Base-by-base conservation (phyloP, 1,140 invertebrate genomes). In the Trinorchestia longiramus region DNA sequence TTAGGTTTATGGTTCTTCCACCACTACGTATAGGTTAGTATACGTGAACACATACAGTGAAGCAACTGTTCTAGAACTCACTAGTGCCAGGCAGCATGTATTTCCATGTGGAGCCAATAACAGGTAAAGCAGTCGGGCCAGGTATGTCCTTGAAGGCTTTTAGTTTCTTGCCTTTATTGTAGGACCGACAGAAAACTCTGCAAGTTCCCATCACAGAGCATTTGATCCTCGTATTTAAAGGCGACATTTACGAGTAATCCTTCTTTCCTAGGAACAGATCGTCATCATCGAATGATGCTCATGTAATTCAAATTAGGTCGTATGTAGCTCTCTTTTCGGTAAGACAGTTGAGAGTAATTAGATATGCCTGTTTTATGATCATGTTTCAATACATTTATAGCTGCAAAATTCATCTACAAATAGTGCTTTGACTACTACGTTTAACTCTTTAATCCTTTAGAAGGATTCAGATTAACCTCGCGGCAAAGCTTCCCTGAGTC, bases 121-220 rank as follows among this genome's bases (percentile, higher is more conserved):
- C 0, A 15, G 96, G 96, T 44, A 96, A 94, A 15, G 95, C 62
- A 6, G 40, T 0, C 11, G 96, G 96, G 3, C 96, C 96, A 0
- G 96, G 96, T 15, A 96, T 96, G n/a, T 96, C 96, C 94, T 92
- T 90, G 42, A 96, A 96, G 47, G 96, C 96, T 62, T 87, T 45
- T 41, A 95, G 57, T 3, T 96, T 62, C 42, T 94, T 41, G 6
- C 43, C 43, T 62, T 53, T 41, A 43, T 47, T 41, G 42, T 41
- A 91, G 11, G 17, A 77, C 19, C 96, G n/a, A 11, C n/a, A 6
- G 47, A 8, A 57, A 41, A 95, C 43, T 4, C 41, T 90, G 41
- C 88, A 15, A 8, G 28, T 41, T 4, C n/a, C n/a, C n/a, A 42
- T 41, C 8, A 42, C 43, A 90, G 41, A 4, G 11, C 41, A 43